Conservation (phyloP, 2,888 invertebrate species). For the Neoscelio sp. region DNA sequence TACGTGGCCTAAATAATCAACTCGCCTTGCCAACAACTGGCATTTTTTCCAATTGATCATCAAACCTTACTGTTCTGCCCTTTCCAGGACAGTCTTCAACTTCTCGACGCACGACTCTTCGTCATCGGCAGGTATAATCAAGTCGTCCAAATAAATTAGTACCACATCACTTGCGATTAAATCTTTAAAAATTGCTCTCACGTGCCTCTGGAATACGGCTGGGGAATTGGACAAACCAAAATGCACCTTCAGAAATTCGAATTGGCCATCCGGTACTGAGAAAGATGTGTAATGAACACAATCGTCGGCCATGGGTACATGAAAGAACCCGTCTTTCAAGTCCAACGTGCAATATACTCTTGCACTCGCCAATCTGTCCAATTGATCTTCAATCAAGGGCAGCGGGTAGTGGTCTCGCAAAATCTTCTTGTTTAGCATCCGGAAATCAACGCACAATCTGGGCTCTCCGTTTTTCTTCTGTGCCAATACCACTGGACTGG, state of each 20-base stretch:
- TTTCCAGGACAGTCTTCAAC: background rate
- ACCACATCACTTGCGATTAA: background rate
- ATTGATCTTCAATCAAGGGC: background rate
- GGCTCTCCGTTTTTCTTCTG: conserved; percentile 1
- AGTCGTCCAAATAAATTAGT: background rate
- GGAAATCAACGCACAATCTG: background rate
- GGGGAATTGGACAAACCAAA: background rate
- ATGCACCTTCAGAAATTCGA: background rate
- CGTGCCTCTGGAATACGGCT: background rate
- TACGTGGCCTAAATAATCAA: background rate
- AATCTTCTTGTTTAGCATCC: background rate
- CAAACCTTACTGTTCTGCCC: background rate
- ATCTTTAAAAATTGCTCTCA: background rate
- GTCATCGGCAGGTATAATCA: background rate
- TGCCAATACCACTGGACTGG: conserved; percentile 68
- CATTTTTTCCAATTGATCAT: background rate
- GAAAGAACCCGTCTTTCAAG: conserved; percentile 22
- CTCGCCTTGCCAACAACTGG: background rate
- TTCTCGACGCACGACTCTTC: background rate
- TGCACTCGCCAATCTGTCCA: background rate
- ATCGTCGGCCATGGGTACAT: conserved; percentile 10
- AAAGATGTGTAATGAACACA: background rate
- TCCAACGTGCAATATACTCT: background rate
- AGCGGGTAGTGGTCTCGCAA: background rate
- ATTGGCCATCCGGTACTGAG: background rate